Evolutionary conservation across 2,797 vertebrate genomes (phyloP).

Genomic region (Manis crassicaudata): DNA sequence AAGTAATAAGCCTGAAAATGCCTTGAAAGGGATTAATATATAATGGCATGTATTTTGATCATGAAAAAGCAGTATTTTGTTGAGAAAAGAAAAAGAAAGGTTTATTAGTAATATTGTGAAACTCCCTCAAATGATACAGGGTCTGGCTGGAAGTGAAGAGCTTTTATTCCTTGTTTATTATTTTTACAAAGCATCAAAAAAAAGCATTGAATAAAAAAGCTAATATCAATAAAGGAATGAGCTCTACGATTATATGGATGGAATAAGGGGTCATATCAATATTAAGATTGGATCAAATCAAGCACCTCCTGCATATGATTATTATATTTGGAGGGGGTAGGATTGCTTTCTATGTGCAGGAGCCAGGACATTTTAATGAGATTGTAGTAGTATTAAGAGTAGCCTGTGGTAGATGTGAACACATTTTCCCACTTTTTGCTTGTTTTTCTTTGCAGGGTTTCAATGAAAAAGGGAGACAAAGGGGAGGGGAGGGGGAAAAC

Average conservation of each 20-base stretch:
- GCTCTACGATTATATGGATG: conserved; percentile 31
- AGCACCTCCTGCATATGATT: not conserved
- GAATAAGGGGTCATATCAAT: not conserved
- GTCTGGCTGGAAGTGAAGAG: not conserved
- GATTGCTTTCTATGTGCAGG: not conserved
- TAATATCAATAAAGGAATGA: conserved; percentile 37
- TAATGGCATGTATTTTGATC: conserved; percentile 30
- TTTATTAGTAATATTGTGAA: conserved; percentile 10
- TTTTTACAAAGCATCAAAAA: conserved; percentile 43
- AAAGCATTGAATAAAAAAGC: conserved; percentile 30
- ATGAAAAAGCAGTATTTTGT: conserved; percentile 50
- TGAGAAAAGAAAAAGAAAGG: not conserved
- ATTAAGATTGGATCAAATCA: not conserved
- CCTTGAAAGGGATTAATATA: conserved; percentile 46
- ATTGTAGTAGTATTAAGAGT: not conserved
- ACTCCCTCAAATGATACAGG: not conserved
- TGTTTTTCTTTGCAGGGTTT: conserved; percentile 39
- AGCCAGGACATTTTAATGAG: conserved; percentile 34
- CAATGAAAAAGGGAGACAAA: conserved; percentile 47
- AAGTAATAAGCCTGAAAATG: conserved; percentile 38
- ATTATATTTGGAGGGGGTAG: not conserved
- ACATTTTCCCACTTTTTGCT: conserved; percentile 1
- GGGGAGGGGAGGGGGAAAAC: not conserved
- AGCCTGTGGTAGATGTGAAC: not conserved
- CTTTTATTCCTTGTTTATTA: conserved; percentile 44